phyloP scores from a whole-genome alignment of 2,113 vertebrate genomes.

The Nipponia nippon region DNA sequence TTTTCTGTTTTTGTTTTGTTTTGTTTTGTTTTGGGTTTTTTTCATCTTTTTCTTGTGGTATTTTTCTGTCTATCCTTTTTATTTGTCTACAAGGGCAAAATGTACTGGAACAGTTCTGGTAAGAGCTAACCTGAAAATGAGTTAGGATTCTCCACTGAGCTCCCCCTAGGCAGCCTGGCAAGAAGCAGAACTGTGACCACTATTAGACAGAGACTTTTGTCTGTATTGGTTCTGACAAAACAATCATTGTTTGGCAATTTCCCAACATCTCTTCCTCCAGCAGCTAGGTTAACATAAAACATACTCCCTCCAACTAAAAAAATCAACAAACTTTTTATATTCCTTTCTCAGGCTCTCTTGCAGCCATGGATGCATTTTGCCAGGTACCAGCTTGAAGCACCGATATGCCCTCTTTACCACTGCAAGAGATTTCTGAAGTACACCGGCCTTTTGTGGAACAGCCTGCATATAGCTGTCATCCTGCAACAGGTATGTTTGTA shows the following conservation, averaged over 20 bases:
- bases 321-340: background rate
- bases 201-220: background rate
- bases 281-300: background rate
- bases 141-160: background rate
- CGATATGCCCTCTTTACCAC: fast-evolving
- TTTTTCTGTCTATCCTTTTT: background rate
- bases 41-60: background rate
- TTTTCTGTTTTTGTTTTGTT: fast-evolving
- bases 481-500: background rate
- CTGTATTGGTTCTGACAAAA: background rate
- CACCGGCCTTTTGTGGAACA: background rate
- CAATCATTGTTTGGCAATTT: background rate
- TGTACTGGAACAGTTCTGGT: background rate
- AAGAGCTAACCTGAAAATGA: background rate
- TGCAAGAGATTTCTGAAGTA: background rate
- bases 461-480: background rate
- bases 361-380: background rate
- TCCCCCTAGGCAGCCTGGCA: background rate
- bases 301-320: background rate
- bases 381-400: background rate
- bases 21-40: background rate
- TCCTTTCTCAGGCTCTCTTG: background rate
- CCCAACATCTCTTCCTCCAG: background rate
- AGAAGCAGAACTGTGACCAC: background rate
- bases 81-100: background rate